phyloP scores from a whole-genome alignment of 2,797 vertebrate species.

The Vipera latastei region DNA sequence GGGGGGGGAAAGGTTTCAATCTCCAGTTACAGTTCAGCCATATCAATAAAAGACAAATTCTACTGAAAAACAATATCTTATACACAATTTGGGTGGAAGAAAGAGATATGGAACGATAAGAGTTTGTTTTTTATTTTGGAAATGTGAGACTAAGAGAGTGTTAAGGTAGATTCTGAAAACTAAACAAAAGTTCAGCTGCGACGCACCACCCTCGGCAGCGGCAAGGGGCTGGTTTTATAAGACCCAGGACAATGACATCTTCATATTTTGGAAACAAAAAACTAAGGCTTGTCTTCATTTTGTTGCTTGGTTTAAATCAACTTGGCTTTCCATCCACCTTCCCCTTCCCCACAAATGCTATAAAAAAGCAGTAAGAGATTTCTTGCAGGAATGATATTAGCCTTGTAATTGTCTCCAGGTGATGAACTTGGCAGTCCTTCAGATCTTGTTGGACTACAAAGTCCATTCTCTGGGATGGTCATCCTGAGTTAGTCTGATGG shows the following conservation, averaged over 20 bases:
- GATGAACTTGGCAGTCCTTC: not conserved
- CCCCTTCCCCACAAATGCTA: not conserved
- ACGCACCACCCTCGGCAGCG: slow-evolving; percentile 6
- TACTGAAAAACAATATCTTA: not conserved
- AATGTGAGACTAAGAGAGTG: slow-evolving; percentile 3
- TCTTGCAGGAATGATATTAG: not conserved
- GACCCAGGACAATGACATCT: slow-evolving; percentile 25
- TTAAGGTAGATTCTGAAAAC: slow-evolving; percentile 46
- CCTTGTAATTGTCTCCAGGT: not conserved
- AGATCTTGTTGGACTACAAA: not conserved
- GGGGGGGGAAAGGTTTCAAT: not conserved
- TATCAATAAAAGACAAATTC: not conserved
- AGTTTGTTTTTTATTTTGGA: slow-evolving; percentile 41
- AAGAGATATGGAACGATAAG: not conserved
- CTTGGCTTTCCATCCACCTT: not conserved
- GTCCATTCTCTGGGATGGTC: too few species aligned
- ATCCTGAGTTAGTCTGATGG: not conserved
- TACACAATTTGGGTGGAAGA: not conserved
- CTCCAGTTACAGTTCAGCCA: not conserved
- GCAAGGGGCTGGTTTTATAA: slow-evolving; percentile 27
- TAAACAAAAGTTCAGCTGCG: slow-evolving; percentile 41
- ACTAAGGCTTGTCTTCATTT: not conserved
- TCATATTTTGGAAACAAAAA: slow-evolving; percentile 34
- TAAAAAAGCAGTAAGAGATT: not conserved
- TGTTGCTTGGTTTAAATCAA: slow-evolving; percentile 20